Percentiles rank a stretch among this genome's conserved stretches.
Evolutionary conservation across 2,797 vertebrate genomes (phyloP).

Genomic region (Mormyrus proboscirostris): DNA sequence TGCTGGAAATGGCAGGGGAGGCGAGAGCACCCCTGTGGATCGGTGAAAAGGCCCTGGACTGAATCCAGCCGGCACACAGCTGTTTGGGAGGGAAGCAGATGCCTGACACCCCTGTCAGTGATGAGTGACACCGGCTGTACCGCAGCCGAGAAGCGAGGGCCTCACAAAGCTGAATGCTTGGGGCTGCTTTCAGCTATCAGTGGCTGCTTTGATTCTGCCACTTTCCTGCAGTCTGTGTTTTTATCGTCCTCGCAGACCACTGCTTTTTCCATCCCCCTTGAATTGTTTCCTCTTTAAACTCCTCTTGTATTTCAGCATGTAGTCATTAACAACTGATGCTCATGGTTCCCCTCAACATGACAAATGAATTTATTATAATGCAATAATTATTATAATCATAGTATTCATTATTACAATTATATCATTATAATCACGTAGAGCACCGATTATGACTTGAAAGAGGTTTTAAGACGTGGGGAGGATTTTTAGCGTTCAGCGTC

Average conservation of each 20-base stretch:
- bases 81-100: constrained; percentile 28
- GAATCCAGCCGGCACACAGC: constrained; percentile 30
- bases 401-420: not conserved
- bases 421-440: not conserved
- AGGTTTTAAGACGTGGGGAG: not conserved
- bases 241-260: not conserved
- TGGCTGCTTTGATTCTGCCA: not conserved
- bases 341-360: not conserved
- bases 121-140: constrained; percentile 28
- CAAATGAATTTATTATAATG: not conserved
- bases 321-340: not conserved
- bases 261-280: not conserved
- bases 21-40: not conserved
- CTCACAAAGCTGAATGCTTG: not conserved
- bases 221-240: not conserved
- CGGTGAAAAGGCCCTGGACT: constrained; percentile 22
- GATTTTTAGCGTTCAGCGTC: constrained; percentile 13
- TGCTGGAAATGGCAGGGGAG: not conserved
- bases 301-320: not conserved
- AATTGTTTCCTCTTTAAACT: not conserved
- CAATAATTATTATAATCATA: not conserved
- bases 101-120: constrained; percentile 27
- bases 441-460: not conserved
- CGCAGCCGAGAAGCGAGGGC: not conserved
- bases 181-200: not conserved